Conservation (phyloP, 1,140 invertebrate species). For the Platorchestia sp. region DNA sequence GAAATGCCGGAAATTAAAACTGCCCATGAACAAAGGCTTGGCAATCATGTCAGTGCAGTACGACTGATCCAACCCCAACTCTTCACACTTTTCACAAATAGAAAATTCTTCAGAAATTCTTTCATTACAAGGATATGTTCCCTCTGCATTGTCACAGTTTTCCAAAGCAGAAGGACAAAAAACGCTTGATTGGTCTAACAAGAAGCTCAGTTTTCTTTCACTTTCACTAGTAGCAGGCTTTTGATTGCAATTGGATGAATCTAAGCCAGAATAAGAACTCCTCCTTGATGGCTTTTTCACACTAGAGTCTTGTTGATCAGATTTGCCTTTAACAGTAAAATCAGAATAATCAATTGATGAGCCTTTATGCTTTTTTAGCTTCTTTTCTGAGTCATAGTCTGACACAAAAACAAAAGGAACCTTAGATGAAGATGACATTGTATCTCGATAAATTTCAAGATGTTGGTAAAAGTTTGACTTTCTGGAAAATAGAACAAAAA, state of each 20-base stretch:
- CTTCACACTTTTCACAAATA: conserved; percentile 22
- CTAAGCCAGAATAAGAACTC: not conserved
- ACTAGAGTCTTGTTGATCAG: not conserved
- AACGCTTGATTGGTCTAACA: not conserved
- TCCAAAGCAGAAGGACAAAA: not conserved
- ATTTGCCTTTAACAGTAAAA: not conserved
- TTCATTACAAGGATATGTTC: not conserved
- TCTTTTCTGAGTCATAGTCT: not conserved
- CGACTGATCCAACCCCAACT: conserved; percentile 20
- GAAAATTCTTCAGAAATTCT: not conserved
- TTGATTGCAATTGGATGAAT: not conserved
- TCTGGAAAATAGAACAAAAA: too few relatives aligned
- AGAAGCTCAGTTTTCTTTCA: not conserved
- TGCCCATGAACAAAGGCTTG: conserved; percentile 31
- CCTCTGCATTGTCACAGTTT: not conserved
- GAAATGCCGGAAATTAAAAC: conserved; percentile 23
- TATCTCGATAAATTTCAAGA: not conserved
- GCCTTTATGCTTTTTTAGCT: not conserved
- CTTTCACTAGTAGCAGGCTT: not conserved
- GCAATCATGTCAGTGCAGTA: conserved; percentile 23
- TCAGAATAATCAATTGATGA: not conserved
- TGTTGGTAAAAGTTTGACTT: too few relatives aligned
- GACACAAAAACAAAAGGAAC: conserved; percentile 17
- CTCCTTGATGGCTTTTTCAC: not conserved
- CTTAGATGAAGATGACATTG: not conserved